These are phyloP conservation scores for Musca vetustissima DNA, from an alignment of 1,140 invertebrate species.

Conservation along the genomic window DNA sequence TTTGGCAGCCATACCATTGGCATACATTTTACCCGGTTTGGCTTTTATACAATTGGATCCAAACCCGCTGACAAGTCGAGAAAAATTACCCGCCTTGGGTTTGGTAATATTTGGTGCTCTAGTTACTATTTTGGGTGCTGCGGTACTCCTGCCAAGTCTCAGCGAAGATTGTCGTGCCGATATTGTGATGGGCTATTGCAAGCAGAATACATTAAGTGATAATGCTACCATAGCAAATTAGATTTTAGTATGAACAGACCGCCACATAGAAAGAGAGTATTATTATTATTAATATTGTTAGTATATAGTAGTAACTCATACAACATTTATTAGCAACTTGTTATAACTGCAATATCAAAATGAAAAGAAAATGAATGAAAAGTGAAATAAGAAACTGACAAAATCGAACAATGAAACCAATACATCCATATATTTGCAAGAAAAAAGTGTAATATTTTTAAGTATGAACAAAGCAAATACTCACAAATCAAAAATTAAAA, in stretches of 20 bases:
- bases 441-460: no score
- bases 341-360: slow-evolving; percentile 13
- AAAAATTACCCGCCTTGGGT: slow-evolving; percentile 73
- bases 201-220: slow-evolving; percentile 38
- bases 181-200: slow-evolving; percentile 53
- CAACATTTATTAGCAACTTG: slow-evolving; percentile 15
- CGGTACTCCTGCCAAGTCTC: slow-evolving; percentile 46
- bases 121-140: slow-evolving; percentile 67
- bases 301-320: not conserved
- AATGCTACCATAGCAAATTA: slow-evolving; percentile 34
- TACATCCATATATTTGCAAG: no score
- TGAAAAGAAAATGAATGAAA: no score
- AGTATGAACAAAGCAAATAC: no score
- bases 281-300: slow-evolving; percentile 9
- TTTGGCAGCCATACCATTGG: slow-evolving; percentile 79
- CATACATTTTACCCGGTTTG: slow-evolving; percentile 80
- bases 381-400: no score
- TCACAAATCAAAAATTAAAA: no score
- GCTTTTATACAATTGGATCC: slow-evolving; percentile 79
- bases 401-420: no score
- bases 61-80: slow-evolving; percentile 66
- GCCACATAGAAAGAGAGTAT: not conserved
- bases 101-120: slow-evolving; percentile 71
- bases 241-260: not conserved
- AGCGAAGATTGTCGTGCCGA: slow-evolving; percentile 52